A percentile compares a stretch with the other conserved stretches of the same genome.
Conservation (phyloP, 2,888 invertebrate species). For the Meloe dianella region DNA sequence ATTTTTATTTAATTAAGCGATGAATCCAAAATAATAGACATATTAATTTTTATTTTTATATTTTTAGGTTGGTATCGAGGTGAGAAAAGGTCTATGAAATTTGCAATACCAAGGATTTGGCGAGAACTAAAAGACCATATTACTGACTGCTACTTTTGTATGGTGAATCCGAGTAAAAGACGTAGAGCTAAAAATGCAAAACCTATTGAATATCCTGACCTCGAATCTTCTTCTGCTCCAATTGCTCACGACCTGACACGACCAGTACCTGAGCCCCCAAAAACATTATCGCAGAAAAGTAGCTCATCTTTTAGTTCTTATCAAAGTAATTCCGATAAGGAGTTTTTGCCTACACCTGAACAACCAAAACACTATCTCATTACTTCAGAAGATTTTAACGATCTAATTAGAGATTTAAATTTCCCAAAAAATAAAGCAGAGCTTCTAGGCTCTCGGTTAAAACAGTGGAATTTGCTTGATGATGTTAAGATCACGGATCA, state of each 20-base stretch:
- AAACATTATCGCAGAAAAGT: too few species aligned
- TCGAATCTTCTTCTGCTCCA: too few species aligned
- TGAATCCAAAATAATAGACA: conserved; percentile 22
- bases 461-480: conserved; percentile 33
- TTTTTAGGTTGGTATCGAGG: too few species aligned
- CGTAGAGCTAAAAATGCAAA: conserved; percentile 9
- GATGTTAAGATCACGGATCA: conserved; percentile 25
- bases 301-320: neutral
- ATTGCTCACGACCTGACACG: too few species aligned
- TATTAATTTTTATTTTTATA: conserved; percentile 25
- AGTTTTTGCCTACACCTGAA: neutral
- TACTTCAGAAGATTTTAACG: conserved; percentile 35
- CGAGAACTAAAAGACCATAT: conserved; percentile 45
- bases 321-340: neutral
- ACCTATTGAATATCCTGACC: too few species aligned
- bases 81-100: conserved; percentile 37
- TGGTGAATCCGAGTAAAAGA: conserved; percentile 28
- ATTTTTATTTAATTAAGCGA: too few species aligned
- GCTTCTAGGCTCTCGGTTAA: conserved; percentile 35
- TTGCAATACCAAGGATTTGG: conserved; percentile 46
- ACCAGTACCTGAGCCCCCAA: too few species aligned
- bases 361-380: conserved; percentile 26
- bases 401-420: conserved; percentile 36
- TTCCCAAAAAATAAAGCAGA: conserved; percentile 36
- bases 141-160: conserved; percentile 49